Percentiles rank a stretch among this genome's conserved stretches.
These are phyloP conservation scores for Drosophila tropicalis DNA, from an alignment of 1,140 invertebrate genomes.

Conservation along the genomic window DNA sequence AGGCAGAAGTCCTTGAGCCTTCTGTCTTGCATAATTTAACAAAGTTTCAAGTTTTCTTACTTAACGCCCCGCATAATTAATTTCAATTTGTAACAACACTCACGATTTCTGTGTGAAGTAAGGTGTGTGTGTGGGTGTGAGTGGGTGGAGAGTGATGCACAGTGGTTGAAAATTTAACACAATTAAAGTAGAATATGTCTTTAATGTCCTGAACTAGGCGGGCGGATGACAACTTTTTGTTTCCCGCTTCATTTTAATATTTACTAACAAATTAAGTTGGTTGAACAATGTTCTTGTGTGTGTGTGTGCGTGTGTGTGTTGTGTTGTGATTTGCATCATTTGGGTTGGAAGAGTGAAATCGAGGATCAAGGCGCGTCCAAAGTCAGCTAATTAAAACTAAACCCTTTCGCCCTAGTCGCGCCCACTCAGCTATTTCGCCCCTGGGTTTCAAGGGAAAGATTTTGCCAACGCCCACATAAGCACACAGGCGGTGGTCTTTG, in stretches of 20 bases:
- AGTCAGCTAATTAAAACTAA: conserved; percentile 24
- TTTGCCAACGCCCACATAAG: conserved; percentile 9
- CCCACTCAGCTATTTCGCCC: not conserved
- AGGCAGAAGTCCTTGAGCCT: conserved; percentile 8
- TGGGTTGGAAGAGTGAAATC: not conserved
- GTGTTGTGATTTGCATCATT: not conserved
- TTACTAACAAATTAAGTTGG: too few relatives aligned
- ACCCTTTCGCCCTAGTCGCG: conserved; percentile 16
- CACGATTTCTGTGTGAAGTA: not conserved
- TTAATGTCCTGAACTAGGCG: too few relatives aligned
- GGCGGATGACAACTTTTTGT: too few relatives aligned
- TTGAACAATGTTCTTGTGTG: too few relatives aligned
- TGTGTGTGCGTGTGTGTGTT: too few relatives aligned
- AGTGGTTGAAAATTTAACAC: conserved; percentile 6
- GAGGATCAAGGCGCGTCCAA: conserved; percentile 8
- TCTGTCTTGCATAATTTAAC: conserved; percentile 48
- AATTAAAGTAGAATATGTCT: not conserved
- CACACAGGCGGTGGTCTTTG: not conserved
- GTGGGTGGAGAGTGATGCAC: not conserved
- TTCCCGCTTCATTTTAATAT: too few relatives aligned
- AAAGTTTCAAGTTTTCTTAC: conserved; percentile 33
- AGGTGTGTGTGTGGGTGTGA: not conserved
- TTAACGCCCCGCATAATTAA: conserved; percentile 65
- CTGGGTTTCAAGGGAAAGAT: conserved; percentile 1
- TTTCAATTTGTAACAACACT: conserved; percentile 45